A percentile compares a stretch with the other conserved stretches of the same genome.
These are phyloP conservation scores for Oreortyx pictus DNA, from an alignment of 2,797 vertebrate genomes.

Conservation along the genomic window DNA sequence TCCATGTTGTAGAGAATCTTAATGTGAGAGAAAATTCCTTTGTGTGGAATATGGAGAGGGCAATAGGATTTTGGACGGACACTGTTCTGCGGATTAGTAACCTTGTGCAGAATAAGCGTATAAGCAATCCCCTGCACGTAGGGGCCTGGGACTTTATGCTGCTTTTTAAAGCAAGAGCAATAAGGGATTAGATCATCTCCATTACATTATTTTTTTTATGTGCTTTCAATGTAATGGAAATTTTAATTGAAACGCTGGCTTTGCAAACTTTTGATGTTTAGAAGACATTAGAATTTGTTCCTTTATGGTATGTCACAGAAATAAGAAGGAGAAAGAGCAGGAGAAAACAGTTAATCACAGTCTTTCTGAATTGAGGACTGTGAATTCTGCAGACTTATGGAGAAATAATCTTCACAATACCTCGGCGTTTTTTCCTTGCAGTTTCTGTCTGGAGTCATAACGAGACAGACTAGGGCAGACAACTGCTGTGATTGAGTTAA, in stretches of 20 bases:
- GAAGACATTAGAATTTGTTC: neutral
- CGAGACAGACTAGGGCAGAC: neutral
- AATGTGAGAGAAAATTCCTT: neutral
- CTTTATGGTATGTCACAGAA: neutral
- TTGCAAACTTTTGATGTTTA: neutral
- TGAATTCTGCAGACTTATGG: neutral
- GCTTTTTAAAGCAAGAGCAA: neutral
- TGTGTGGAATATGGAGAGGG: neutral
- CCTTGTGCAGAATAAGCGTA: fast-evolving
- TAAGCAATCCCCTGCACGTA: neutral
- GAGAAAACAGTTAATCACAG: neutral
- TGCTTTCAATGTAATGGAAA: neutral
- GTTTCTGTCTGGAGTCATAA: neutral
- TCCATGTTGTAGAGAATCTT: fast-evolving
- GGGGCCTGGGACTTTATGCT: neutral
- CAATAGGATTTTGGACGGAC: neutral
- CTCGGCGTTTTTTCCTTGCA: neutral
- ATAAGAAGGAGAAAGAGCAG: neutral
- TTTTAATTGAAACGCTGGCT: neutral
- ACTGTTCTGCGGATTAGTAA: neutral
- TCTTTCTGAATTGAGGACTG: neutral
- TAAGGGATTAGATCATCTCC: neutral
- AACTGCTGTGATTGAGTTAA: neutral
- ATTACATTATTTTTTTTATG: neutral
- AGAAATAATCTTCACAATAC: neutral